Percentiles rank a stretch among this genome's conserved stretches.
phyloP scores from a whole-genome alignment of 2,888 invertebrate species.

The Suillia variegata region DNA sequence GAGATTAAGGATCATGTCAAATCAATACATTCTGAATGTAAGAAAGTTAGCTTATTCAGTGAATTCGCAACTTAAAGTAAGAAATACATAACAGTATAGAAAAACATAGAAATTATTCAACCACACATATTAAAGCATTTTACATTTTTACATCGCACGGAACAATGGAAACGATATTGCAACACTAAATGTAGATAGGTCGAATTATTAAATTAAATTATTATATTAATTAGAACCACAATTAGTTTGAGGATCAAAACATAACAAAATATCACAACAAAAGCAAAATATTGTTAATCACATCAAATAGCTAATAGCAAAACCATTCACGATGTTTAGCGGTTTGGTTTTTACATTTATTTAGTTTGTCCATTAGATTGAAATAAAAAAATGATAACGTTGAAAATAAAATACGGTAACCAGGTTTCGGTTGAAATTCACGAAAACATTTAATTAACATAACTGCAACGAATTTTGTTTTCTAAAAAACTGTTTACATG shows the following conservation, averaged over 20 bases:
- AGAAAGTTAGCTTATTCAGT: no score
- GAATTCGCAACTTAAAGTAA: background rate
- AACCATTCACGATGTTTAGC: no score
- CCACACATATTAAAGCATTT: slow-evolving; percentile 21
- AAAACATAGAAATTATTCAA: no score
- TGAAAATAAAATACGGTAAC: background rate
- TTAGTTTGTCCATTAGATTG: background rate
- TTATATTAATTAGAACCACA: slow-evolving; percentile 5
- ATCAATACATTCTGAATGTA: no score
- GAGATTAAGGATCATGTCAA: no score
- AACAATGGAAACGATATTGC: slow-evolving; percentile 26
- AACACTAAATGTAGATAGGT: slow-evolving; percentile 20
- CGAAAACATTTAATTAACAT: slow-evolving; percentile 5
- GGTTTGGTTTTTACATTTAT: no score
- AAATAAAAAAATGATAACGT: background rate
- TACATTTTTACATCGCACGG: slow-evolving; percentile 51
- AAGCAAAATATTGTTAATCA: slow-evolving; percentile 15
- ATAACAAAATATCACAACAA: background rate
- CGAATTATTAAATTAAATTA: slow-evolving; percentile 12
- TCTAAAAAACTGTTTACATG: slow-evolving; percentile 15
- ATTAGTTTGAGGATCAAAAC: background rate
- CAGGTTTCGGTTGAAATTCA: slow-evolving; percentile 10
- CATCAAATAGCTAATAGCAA: slow-evolving; percentile 21
- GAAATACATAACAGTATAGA: no score
- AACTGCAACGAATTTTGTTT: slow-evolving; percentile 22